phyloP scores from a whole-genome alignment of 2,797 vertebrate genomes.

The Cottoperca gobio region DNA sequence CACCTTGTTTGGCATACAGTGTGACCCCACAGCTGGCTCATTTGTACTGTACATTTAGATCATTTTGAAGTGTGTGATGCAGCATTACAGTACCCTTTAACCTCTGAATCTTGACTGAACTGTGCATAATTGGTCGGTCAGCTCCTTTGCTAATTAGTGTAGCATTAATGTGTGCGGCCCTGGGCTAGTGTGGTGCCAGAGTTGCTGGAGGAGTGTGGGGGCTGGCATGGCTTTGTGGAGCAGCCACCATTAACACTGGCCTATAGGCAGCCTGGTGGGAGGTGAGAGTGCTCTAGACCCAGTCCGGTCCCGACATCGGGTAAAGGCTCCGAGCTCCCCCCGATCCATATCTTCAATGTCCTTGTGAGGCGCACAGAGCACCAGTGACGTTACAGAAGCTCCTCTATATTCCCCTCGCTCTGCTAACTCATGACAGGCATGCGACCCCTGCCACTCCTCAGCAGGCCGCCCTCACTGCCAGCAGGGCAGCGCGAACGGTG shows the following conservation, averaged over 20 bases:
- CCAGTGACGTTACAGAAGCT: slow-evolving; percentile 28
- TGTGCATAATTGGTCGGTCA: slow-evolving; percentile 85
- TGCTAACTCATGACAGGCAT: slow-evolving; percentile 62
- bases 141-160: slow-evolving; percentile 84
- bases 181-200: slow-evolving; percentile 61
- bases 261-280: slow-evolving; percentile 68
- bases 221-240: slow-evolving; percentile 63
- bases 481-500: slow-evolving; percentile 61
- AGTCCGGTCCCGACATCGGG: slow-evolving; percentile 39
- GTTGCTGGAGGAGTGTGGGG: slow-evolving; percentile 45
- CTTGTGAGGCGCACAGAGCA: slow-evolving; percentile 54
- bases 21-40: slow-evolving; percentile 42
- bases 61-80: slow-evolving; percentile 52
- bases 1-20: slow-evolving; percentile 12
- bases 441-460: slow-evolving; percentile 68
- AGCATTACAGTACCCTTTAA: slow-evolving; percentile 72
- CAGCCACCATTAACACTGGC: slow-evolving; percentile 75
- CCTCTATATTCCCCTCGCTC: slow-evolving; percentile 36
- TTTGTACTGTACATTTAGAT: slow-evolving; percentile 52
- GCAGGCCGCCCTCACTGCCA: slow-evolving; percentile 64
- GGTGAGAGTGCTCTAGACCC: slow-evolving; percentile 63
- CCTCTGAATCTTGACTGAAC: slow-evolving; percentile 80
- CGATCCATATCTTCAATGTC: slow-evolving; percentile 58
- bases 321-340: slow-evolving; percentile 57
- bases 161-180: slow-evolving; percentile 78